phyloP scores from a whole-genome alignment of 37 sponge, comb jelly and placozoan species.

The Chondrilla cf. caribensis region DNA sequence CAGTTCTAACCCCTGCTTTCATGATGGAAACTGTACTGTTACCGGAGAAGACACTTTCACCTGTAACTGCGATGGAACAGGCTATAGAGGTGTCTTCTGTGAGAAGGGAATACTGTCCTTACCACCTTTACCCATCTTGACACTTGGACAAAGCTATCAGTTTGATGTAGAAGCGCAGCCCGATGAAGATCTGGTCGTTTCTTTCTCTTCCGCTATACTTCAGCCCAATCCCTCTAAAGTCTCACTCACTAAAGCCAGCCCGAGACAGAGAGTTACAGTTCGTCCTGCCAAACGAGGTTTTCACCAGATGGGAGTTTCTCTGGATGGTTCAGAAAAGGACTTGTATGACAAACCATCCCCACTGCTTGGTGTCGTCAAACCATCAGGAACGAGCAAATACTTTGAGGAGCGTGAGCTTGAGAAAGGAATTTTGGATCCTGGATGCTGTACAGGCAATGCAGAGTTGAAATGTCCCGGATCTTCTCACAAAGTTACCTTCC shows the following conservation, averaged over 20 bases:
- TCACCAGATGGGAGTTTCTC: not conserved
- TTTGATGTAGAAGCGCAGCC: conserved; percentile 3
- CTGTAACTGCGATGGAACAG: conserved; percentile 12
- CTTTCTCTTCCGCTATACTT: not conserved
- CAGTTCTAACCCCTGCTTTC: not conserved
- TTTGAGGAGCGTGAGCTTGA: not conserved
- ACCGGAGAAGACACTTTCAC: not conserved
- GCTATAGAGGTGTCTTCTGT: not conserved
- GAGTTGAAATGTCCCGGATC: not conserved
- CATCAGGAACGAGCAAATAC: not conserved
- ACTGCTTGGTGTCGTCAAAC: not conserved
- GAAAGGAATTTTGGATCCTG: not conserved
- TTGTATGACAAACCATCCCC: not conserved
- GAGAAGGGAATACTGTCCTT: not conserved
- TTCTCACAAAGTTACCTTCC: not conserved
- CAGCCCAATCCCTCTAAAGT: not conserved
- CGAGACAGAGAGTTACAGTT: not conserved
- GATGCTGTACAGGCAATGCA: not conserved
- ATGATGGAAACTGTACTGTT: not conserved
- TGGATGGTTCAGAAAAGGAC: not conserved
- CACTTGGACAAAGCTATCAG: not conserved
- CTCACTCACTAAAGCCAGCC: not conserved
- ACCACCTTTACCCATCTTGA: not conserved
- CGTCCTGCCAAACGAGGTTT: not conserved
- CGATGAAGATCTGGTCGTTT: not conserved